phyloP scores from a whole-genome alignment of 2,888 invertebrate species.

The Neoascia interrupta region DNA sequence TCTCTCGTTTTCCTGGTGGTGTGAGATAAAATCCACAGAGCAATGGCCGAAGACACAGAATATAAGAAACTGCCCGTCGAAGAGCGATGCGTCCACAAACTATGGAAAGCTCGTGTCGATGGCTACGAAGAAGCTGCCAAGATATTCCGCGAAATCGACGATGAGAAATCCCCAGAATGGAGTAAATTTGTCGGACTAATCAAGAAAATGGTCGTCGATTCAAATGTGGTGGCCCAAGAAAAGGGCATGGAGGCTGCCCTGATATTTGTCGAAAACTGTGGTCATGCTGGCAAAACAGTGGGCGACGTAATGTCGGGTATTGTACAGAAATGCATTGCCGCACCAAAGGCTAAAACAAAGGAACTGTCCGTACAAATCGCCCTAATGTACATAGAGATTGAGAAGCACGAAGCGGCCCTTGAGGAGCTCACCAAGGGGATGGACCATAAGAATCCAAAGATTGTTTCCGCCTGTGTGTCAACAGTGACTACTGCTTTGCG shows the following conservation, averaged over 20 bases:
- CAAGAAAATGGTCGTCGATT: constrained; percentile 96
- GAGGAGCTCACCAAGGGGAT: constrained; percentile 96
- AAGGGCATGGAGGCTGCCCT: constrained; percentile 95
- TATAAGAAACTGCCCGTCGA: constrained; percentile 93
- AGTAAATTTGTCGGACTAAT: constrained; percentile 93
- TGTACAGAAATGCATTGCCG: constrained; percentile 94
- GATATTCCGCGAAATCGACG: constrained; percentile 91
- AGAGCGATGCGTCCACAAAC: constrained; percentile 94
- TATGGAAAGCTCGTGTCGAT: constrained; percentile 96
- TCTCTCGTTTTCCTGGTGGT: constrained; percentile 12
- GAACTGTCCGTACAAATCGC: constrained; percentile 94
- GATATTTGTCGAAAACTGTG: constrained; percentile 94
- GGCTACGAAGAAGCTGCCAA: constrained; percentile 97
- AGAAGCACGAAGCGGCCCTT: constrained; percentile 92
- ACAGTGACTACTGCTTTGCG: constrained; percentile 88
- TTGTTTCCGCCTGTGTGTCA: constrained; percentile 90
- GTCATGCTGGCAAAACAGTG: constrained; percentile 91
- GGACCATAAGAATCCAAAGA: constrained; percentile 97
- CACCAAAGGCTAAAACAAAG: constrained; percentile 93
- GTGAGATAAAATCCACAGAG: constrained; percentile 48
- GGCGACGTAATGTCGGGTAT: constrained; percentile 94
- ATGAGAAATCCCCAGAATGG: constrained; percentile 97
- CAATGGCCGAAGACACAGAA: constrained; percentile 92
- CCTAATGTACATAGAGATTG: constrained; percentile 97
- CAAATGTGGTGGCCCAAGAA: constrained; percentile 97